Evolutionary conservation across 2,797 vertebrate species (phyloP), one percentile per base, ranked within the genome.

Genomic region (Propithecus deckenii): DNA sequence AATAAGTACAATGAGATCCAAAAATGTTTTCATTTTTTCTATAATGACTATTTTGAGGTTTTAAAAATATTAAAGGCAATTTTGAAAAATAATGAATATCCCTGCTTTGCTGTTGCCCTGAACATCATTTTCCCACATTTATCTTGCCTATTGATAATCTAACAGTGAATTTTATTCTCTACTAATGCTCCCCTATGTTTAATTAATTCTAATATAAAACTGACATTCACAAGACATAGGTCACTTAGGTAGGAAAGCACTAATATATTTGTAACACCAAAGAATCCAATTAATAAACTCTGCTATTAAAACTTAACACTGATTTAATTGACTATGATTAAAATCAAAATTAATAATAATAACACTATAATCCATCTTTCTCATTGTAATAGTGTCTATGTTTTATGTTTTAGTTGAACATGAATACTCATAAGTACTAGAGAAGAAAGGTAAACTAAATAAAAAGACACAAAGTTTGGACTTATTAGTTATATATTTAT

Each of bases 191-290:
- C 30, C 65, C 25, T 80, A 52, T 46, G 25, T 93, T 93, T 93
- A 94, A 79, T 78, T 88, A 87, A 89, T 78, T 85, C 41, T 63
- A 63, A 89, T 74, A 74, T 69, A 86, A 74, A 92, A 78, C 7
- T 50, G 20, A 41, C 25, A 88, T 86, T 92, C 52, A 63, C 23
- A 94, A 96, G 32, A 69, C 25, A 43, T 57, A 57, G 48, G 23
- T 92, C 38, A 84, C 63, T 59, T 84, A 87, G 35, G 15, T 43
- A 80, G 61, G 7, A 92, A 93, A 80, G 14, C 3, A 50, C 8
- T 75, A 59, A 74, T 15, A 23, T 78, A 57, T 81, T 48, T 67
- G 3, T 57, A 86, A 74, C 1, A 48, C 1, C 5, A 52, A 91
- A 61, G 17, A 3, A 61, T 38, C 0, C 17, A 91, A 50, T 67